Percentiles rank a stretch among this genome's conserved stretches.
phyloP scores from a whole-genome alignment of 1,140 invertebrate species.

The Macrostomum lignano region DNA sequence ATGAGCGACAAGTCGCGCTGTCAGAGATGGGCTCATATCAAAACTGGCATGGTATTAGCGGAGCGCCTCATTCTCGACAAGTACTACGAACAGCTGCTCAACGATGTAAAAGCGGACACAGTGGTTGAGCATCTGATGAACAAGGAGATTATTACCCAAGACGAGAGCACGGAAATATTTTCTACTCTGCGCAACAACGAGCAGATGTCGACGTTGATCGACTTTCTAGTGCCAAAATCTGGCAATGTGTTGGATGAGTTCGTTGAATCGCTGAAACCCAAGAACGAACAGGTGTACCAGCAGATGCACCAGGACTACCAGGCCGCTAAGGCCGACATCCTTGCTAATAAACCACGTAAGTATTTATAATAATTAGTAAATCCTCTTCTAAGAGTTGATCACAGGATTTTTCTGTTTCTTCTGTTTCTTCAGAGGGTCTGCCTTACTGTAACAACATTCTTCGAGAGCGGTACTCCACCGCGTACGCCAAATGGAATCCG shows the following conservation, averaged over 20 bases:
- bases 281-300: background rate
- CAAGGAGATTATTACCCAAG: background rate
- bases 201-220: background rate
- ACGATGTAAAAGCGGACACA: background rate
- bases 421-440: background rate
- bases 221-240: background rate
- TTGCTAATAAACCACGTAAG: conserved; percentile 3
- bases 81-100: background rate
- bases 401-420: background rate
- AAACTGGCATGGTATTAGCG: no score
- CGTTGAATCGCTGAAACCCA: background rate
- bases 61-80: background rate
- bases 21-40: no score
- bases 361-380: background rate
- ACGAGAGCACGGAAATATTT: conserved; percentile 1
- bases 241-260: background rate
- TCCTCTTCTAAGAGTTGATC: background rate
- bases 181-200: background rate
- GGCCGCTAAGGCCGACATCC: background rate
- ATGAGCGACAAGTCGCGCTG: no score
- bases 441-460: conserved; percentile 1
- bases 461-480: background rate
- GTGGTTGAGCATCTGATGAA: background rate
- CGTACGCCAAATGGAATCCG: conserved; percentile 1
- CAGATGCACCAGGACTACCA: conserved; percentile 2